Percentiles rank a stretch among this genome's conserved stretches.
These are phyloP conservation scores for Eristalis tenax DNA, from an alignment of 2,888 invertebrate species.

Conservation along the genomic window DNA sequence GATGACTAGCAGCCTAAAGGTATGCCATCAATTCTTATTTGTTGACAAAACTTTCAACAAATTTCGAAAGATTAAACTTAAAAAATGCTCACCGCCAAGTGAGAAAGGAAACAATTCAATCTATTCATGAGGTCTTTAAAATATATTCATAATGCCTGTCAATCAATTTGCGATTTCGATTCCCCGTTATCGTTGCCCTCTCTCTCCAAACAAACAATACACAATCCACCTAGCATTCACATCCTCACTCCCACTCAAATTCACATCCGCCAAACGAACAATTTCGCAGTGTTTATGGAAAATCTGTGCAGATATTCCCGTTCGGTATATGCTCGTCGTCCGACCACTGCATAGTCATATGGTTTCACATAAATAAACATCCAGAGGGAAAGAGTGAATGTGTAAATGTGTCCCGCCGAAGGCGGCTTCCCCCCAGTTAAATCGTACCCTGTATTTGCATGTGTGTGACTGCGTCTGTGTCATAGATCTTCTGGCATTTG, in stretches of 20 bases:
- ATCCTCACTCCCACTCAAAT: neutral
- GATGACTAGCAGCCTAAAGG: neutral
- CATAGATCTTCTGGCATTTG: neutral
- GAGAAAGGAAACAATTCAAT: neutral
- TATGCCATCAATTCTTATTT: neutral
- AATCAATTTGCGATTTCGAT: conserved; percentile 16
- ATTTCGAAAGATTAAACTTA: neutral
- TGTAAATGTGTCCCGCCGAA: neutral
- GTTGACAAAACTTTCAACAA: neutral
- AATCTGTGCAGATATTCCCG: conserved; percentile 44
- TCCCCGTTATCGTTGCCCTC: neutral
- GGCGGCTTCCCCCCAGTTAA: conserved; percentile 4
- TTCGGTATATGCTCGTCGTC: neutral
- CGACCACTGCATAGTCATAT: conserved; percentile 14
- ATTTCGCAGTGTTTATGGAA: conserved; percentile 35
- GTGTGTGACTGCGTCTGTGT: neutral
- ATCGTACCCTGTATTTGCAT: conserved; percentile 3
- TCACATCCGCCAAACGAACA: conserved; percentile 27
- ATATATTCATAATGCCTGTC: conserved; percentile 21
- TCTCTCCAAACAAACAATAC: neutral
- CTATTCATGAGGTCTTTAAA: neutral
- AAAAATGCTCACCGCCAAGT: neutral
- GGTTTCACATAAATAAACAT: conserved; percentile 57
- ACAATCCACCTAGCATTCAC: neutral
- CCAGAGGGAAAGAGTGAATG: conserved; percentile 27